Evolutionary conservation across 2,888 invertebrate species (phyloP), one percentile per base, ranked within the genome.

Genomic region (Neria commutata): DNA sequence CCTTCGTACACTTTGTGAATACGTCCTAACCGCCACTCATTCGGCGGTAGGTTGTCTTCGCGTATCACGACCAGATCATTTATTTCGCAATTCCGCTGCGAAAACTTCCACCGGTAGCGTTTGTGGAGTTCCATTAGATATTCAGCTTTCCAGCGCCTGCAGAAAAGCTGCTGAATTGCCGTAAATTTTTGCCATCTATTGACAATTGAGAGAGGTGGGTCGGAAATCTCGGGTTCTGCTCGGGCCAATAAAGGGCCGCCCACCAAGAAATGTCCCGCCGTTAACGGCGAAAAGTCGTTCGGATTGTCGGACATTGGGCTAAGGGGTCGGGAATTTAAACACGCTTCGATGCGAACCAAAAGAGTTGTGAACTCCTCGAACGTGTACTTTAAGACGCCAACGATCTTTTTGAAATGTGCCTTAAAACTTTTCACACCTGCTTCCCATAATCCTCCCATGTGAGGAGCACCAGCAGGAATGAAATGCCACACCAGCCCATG

Each of bases 361-460:
- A n/a, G n/a, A n/a, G n/a, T n/a, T n/a, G n/a, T n/a, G n/a, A n/a
- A n/a, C n/a, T n/a, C n/a, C n/a, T n/a, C n/a, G n/a, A n/a, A n/a
- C n/a, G 5, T 29, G 29, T 8, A 29, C 11, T 29, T 29, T 11
- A 29, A 8, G 6, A 29, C 29, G 6, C 29, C 37, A 11, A n/a
- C 8, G 14, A 37, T 37, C n/a, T 14, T n/a, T 14, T n/a, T 37
- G n/a, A 37, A 14, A 37, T 6, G 37, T 37, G 29, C 5, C 29
- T 29, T 29, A 11, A 29, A 29, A 29, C 29, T 29, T 29, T 40
- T 52, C 3, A 50, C 50, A 4, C 53, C 56, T 14, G 56, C 48
- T 33, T 56, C 60, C 53, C 49, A 53, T 19, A 60, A 45, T 3
- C 54, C 58, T 14, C 55, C 55, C 25, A 58, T 49, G 26, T 54